These are phyloP conservation scores for Beaufortia kweichowensis DNA, from an alignment of 2,113 vertebrate species.

Conservation along the genomic window DNA sequence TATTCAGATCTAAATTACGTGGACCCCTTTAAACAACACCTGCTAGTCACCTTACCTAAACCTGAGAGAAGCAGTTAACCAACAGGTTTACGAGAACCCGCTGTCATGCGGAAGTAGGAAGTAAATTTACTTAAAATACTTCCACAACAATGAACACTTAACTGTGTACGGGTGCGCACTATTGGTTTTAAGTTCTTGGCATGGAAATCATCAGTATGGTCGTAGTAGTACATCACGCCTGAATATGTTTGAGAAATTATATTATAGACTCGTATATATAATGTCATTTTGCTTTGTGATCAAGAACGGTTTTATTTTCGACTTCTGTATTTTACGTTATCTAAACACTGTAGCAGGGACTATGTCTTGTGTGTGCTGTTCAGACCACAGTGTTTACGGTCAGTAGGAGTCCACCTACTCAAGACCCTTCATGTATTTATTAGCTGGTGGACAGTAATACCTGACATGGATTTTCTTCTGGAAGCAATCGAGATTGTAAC, in stretches of 20 bases:
- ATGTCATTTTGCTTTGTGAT: neutral
- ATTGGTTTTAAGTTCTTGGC: neutral
- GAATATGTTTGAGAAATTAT: neutral
- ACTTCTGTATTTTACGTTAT: neutral
- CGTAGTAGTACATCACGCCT: neutral
- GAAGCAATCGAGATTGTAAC: conserved; percentile 20
- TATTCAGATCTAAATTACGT: too few relatives aligned
- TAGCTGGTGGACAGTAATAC: neutral
- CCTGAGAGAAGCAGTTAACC: neutral
- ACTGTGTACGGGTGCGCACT: neutral
- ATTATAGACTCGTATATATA: neutral
- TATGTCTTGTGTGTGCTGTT: too few relatives aligned
- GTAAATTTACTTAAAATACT: neutral
- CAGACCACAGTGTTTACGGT: neutral
- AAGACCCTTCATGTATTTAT: neutral
- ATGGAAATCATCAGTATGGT: neutral
- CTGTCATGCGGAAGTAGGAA: conserved; percentile 22
- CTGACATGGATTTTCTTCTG: conserved; percentile 9
- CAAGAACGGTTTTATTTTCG: neutral
- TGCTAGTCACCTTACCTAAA: too few relatives aligned
- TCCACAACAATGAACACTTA: neutral
- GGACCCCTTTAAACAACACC: too few relatives aligned
- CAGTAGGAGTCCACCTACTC: neutral
- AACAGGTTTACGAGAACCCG: neutral
- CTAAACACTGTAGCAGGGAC: neutral